A percentile compares a stretch with the other conserved stretches of the same genome.
Evolutionary conservation across 2,113 vertebrate species (phyloP).

Genomic region (Xiphorhynchus elegans): DNA sequence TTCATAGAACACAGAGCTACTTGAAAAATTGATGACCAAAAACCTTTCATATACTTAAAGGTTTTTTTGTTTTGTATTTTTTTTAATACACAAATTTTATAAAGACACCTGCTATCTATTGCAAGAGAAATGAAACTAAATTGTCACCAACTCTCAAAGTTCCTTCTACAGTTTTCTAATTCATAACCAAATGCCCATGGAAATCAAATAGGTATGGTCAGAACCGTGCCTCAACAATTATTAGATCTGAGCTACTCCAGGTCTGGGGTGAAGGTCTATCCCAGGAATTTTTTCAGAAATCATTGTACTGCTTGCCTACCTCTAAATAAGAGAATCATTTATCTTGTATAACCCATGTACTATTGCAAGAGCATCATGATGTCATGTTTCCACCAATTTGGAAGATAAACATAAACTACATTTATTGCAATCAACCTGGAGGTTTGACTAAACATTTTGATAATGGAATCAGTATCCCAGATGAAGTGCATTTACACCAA

Average conservation of each 20-base stretch:
- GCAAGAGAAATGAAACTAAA: neutral
- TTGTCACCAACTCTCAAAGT: neutral
- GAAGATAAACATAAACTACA: neutral
- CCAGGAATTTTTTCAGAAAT: neutral
- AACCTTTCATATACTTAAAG: neutral
- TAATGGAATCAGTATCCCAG: neutral
- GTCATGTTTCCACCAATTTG: neutral
- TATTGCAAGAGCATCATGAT: neutral
- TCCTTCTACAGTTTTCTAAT: neutral
- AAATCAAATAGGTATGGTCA: neutral
- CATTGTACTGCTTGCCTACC: neutral
- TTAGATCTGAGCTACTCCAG: neutral
- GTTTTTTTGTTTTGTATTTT: rapidly evolving
- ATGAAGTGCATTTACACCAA: neutral
- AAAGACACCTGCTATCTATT: neutral
- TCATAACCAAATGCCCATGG: neutral
- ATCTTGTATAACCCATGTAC: rapidly evolving
- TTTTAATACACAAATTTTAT: neutral
- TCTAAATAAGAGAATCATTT: neutral
- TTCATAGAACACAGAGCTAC: neutral
- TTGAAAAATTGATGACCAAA: neutral
- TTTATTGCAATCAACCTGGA: neutral
- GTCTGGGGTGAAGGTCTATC: neutral
- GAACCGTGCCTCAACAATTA: neutral
- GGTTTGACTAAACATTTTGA: neutral